These are phyloP conservation scores for Pampus argenteus DNA, from an alignment of 2,797 vertebrate genomes.

Conservation along the genomic window DNA sequence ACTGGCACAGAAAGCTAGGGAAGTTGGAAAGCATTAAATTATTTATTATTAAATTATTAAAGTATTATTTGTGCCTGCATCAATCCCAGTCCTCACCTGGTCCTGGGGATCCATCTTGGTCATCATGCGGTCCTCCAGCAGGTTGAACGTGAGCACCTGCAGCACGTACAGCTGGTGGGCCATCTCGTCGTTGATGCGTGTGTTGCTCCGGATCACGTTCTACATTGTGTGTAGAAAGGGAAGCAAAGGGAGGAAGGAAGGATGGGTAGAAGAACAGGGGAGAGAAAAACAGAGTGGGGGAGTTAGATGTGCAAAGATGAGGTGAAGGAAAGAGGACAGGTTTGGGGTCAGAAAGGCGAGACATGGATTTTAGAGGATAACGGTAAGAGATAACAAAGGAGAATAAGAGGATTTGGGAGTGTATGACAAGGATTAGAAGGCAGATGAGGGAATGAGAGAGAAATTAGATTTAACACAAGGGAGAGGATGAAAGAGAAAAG, in stretches of 20 bases:
- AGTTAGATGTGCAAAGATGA: constrained; percentile 25
- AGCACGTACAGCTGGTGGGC: constrained; percentile 97
- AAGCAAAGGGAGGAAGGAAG: background rate
- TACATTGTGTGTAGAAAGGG: constrained; percentile 6
- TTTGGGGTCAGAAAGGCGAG: constrained; percentile 34
- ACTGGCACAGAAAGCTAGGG: too few species aligned
- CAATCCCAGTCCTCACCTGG: constrained; percentile 84
- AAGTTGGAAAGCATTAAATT: background rate
- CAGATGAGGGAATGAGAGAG: constrained; percentile 22
- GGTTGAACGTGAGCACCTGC: constrained; percentile 97
- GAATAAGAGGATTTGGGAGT: constrained; percentile 53
- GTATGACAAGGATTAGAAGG: constrained; percentile 48
- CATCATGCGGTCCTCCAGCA: constrained; percentile 98
- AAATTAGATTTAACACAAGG: constrained; percentile 37
- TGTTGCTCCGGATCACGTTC: constrained; percentile 89
- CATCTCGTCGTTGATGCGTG: constrained; percentile 97
- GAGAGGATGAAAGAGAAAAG: constrained; percentile 33
- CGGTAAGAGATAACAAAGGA: constrained; percentile 30
- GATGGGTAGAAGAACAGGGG: background rate
- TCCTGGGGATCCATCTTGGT: constrained; percentile 99
- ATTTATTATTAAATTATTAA: too few species aligned
- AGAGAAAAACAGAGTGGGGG: background rate
- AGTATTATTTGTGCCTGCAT: background rate
- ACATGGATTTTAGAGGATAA: constrained; percentile 39
- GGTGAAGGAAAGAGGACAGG: background rate